Conservation (phyloP, 1,140 invertebrate genomes). For the Helicoverpa armigera region DNA sequence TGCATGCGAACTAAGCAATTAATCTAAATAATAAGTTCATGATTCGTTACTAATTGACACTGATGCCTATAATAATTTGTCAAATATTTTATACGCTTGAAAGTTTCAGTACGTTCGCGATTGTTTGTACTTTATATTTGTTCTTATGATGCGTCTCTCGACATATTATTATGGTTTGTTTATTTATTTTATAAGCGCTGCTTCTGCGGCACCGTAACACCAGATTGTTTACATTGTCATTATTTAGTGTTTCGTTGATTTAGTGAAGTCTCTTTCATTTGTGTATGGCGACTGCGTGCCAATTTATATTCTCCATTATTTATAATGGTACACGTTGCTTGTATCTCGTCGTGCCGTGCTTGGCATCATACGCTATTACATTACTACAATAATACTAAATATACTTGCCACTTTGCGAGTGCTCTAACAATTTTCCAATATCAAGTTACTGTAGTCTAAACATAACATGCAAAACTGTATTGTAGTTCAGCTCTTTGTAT, state of each 20-base stretch:
- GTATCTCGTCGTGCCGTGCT: constrained; percentile 14
- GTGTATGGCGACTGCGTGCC: constrained; percentile 19
- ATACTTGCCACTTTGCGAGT: constrained; percentile 16
- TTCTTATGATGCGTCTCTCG: constrained; percentile 9
- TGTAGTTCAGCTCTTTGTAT: constrained; percentile 24
- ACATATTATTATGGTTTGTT: constrained; percentile 26
- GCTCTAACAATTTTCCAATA: constrained; percentile 21
- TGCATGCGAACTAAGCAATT: background rate
- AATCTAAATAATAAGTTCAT: background rate
- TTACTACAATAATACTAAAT: constrained; percentile 36
- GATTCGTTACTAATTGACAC: constrained; percentile 26
- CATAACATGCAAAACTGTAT: constrained; percentile 8
- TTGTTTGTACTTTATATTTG: background rate
- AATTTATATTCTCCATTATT: constrained; percentile 33
- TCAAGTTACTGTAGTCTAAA: constrained; percentile 32
- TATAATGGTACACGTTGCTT: constrained; percentile 18
- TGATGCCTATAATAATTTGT: constrained; percentile 19
- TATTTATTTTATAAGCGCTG: constrained; percentile 2
- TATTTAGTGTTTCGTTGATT: constrained; percentile 73
- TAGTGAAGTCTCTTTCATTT: constrained; percentile 52
- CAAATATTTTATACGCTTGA: background rate
- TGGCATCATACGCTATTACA: constrained; percentile 30
- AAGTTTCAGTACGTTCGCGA: background rate
- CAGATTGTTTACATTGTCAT: constrained; percentile 71
- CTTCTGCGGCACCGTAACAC: constrained; percentile 50